These are phyloP conservation scores for Harmothoe impar DNA, from an alignment of 2,888 invertebrate genomes.

Conservation along the genomic window DNA sequence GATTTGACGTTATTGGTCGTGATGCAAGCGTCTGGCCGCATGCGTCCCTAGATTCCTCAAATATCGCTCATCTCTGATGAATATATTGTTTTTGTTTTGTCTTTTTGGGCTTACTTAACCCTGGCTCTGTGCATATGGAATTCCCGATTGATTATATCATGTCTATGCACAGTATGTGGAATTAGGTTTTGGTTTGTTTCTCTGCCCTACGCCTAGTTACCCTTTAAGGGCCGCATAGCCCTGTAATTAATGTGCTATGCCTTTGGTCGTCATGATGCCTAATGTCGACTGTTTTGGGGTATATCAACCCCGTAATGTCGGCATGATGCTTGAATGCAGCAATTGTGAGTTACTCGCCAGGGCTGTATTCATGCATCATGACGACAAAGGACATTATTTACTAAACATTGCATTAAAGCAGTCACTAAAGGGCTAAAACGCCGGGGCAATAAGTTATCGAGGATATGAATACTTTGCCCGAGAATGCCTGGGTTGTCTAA, in stretches of 20 bases:
- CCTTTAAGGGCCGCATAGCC: too few relatives aligned
- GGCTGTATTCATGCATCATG: too few relatives aligned
- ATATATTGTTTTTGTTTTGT: background rate
- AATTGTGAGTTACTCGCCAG: too few relatives aligned
- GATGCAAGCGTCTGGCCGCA: background rate
- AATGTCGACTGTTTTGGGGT: too few relatives aligned
- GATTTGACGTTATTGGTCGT: constrained; percentile 1
- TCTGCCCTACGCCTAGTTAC: background rate
- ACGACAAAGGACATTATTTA: too few relatives aligned
- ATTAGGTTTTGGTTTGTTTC: constrained; percentile 12
- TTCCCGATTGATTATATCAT: constrained; percentile 1
- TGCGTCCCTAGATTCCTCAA: background rate
- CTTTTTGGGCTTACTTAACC: background rate
- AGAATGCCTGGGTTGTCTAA: background rate
- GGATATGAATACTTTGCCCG: background rate
- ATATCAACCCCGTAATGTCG: too few relatives aligned
- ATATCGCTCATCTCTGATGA: constrained; percentile 6
- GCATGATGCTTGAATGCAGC: too few relatives aligned
- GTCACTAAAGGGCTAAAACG: too few relatives aligned
- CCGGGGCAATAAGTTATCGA: background rate
- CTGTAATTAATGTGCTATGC: too few relatives aligned
- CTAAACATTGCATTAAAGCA: too few relatives aligned
- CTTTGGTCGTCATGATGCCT: too few relatives aligned
- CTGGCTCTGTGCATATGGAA: background rate
- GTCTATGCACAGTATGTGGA: background rate